Conservation (phyloP, 2,888 invertebrate genomes). For the Watsonalla cultraria region DNA sequence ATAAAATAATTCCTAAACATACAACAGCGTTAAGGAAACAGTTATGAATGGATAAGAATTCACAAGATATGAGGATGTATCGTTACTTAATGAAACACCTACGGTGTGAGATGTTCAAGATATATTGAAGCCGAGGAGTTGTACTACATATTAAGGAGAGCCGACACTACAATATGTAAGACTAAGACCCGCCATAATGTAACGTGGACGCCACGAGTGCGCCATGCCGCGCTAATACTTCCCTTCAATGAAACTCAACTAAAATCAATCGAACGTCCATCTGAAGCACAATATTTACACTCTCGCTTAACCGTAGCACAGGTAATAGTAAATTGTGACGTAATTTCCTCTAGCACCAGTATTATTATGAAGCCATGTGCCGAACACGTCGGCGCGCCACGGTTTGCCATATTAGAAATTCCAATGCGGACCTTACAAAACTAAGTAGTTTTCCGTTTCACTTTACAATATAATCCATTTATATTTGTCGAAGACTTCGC, state of each 20-base stretch:
- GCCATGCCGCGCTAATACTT: constrained; percentile 39
- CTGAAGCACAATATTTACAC: constrained; percentile 41
- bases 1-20: constrained; percentile 24
- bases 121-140: too few relatives aligned
- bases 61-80: constrained; percentile 13
- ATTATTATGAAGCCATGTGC: constrained; percentile 73
- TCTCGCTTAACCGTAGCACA: constrained; percentile 46
- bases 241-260: constrained; percentile 17
- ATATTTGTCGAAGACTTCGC: constrained; percentile 72
- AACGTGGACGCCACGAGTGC: constrained; percentile 72
- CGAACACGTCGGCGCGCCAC: constrained; percentile 71
- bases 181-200: constrained; percentile 57
- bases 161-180: not conserved
- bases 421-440: constrained; percentile 73
- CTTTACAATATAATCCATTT: constrained; percentile 79
- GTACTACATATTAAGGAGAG: not conserved
- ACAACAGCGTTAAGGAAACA: constrained; percentile 22
- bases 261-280: constrained; percentile 17
- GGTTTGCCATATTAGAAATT: constrained; percentile 69
- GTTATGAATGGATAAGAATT: constrained; percentile 16
- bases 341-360: constrained; percentile 62
- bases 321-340: constrained; percentile 44
- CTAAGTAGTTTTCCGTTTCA: constrained; percentile 49
- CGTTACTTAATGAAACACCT: not conserved
- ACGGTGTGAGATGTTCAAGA: not conserved